Conservation (phyloP, 2,888 invertebrate species). For the Nephrotoma appendiculata region DNA sequence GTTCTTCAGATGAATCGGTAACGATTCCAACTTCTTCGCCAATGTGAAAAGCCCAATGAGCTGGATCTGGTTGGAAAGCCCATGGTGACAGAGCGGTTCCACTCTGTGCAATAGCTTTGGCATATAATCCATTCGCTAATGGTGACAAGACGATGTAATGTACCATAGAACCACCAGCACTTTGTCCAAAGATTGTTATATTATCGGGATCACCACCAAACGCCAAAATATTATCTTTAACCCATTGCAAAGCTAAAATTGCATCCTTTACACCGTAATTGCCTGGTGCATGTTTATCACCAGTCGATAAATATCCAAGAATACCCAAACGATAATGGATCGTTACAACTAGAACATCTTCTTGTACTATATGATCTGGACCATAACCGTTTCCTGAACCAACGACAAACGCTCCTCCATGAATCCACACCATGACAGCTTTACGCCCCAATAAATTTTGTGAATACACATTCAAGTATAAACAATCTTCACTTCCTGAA, state of each 20-base stretch:
- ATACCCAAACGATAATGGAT: conserved; percentile 13
- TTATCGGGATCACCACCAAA: conserved; percentile 55
- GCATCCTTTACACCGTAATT: conserved; percentile 60
- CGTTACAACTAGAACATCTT: conserved; percentile 11
- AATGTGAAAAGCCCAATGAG: conserved; percentile 42
- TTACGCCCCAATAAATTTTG: conserved; percentile 4
- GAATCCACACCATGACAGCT: conserved; percentile 12
- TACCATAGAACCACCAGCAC: conserved; percentile 10
- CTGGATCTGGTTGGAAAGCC: conserved; percentile 39
- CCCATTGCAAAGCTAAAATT: conserved; percentile 48
- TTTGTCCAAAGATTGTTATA: conserved; percentile 43
- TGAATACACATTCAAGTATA: conserved; percentile 12
- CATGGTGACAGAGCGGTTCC: conserved; percentile 45
- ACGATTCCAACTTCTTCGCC: conserved; percentile 45
- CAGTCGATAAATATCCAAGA: conserved; percentile 56
- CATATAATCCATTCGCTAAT: conserved; percentile 35
- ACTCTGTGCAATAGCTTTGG: conserved; percentile 49
- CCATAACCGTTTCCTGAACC: conserved; percentile 10
- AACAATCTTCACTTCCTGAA: conserved; percentile 9
- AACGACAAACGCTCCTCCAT: conserved; percentile 11
- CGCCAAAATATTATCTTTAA: conserved; percentile 45
- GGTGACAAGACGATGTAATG: conserved; percentile 10
- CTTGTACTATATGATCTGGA: conserved; percentile 10
- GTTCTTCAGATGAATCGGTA: conserved; percentile 24
- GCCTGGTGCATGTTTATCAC: conserved; percentile 48